These are phyloP conservation scores for Amblyopsis rosae DNA, from an alignment of 2,113 vertebrate species.

Conservation along the genomic window DNA sequence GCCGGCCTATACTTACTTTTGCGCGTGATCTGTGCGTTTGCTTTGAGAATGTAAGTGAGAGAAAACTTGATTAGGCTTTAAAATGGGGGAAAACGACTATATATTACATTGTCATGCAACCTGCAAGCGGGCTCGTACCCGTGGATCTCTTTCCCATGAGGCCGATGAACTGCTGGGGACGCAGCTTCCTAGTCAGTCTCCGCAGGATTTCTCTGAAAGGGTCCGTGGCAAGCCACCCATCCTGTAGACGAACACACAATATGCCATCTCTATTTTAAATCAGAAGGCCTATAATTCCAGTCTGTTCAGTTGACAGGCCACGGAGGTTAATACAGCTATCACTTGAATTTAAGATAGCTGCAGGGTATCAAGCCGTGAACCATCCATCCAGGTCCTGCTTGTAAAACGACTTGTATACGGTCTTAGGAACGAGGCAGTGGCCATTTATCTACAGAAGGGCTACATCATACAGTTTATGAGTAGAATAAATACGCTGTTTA, in stretches of 20 bases:
- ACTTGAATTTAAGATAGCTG: too few species aligned
- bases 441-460: slow-evolving; percentile 39
- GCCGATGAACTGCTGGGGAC: slow-evolving; percentile 92
- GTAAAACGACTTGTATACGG: not conserved
- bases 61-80: not conserved
- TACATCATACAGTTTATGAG: slow-evolving; percentile 12
- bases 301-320: too few species aligned
- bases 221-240: slow-evolving; percentile 70
- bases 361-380: not conserved
- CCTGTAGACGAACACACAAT: slow-evolving; percentile 50
- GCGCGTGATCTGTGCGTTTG: slow-evolving; percentile 87
- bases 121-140: slow-evolving; percentile 66
- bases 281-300: too few species aligned
- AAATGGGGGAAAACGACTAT: not conserved
- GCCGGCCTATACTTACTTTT: slow-evolving; percentile 86
- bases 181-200: slow-evolving; percentile 92
- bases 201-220: slow-evolving; percentile 87
- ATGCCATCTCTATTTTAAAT: not conserved
- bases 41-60: slow-evolving; percentile 61
- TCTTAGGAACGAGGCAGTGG: too few species aligned
- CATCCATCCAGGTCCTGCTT: slow-evolving; percentile 28
- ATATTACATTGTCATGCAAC: not conserved
- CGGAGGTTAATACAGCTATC: too few species aligned
- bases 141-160: slow-evolving; percentile 95
- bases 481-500: not conserved